phyloP scores from a whole-genome alignment of 1,140 invertebrate species.

The Apolygus lucorum region DNA sequence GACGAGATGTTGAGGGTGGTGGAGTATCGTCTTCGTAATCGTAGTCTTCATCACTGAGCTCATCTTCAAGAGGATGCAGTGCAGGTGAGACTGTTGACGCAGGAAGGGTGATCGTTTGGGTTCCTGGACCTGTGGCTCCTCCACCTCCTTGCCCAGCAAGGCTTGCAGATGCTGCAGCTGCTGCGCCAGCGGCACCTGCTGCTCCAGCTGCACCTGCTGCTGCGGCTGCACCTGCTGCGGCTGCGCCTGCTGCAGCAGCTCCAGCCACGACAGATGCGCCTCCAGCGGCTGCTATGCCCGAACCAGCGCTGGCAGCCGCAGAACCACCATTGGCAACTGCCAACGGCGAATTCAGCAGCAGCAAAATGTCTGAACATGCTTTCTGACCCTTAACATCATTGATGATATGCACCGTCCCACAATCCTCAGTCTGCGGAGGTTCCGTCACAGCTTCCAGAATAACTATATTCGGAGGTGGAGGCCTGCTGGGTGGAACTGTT shows the following conservation, averaged over 20 bases:
- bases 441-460: conserved; percentile 24
- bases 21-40: conserved; percentile 17
- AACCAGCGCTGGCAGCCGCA: conserved; percentile 4
- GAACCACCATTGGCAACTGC: conserved; percentile 15
- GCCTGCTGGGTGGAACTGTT: conserved; percentile 14
- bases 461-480: conserved; percentile 32
- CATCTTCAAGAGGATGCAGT: conserved; percentile 18
- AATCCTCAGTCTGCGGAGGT: conserved; percentile 1
- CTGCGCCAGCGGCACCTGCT: neutral
- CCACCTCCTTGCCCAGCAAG: neutral
- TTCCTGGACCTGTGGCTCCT: neutral
- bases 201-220: neutral
- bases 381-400: conserved; percentile 19
- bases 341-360: conserved; percentile 28
- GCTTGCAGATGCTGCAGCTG: neutral
- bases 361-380: conserved; percentile 18
- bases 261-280: conserved; percentile 14
- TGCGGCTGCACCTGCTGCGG: conserved; percentile 15
- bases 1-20: conserved; percentile 2
- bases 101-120: conserved; percentile 1
- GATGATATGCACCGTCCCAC: conserved; percentile 16
- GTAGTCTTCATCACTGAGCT: conserved; percentile 17
- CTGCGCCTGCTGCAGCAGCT: conserved; percentile 21
- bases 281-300: conserved; percentile 17
- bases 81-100: conserved; percentile 11